A percentile compares a stretch with the other conserved stretches of the same genome.
Evolutionary conservation across 2,888 invertebrate genomes (phyloP).

Genomic region (Cyaniris semiargus): DNA sequence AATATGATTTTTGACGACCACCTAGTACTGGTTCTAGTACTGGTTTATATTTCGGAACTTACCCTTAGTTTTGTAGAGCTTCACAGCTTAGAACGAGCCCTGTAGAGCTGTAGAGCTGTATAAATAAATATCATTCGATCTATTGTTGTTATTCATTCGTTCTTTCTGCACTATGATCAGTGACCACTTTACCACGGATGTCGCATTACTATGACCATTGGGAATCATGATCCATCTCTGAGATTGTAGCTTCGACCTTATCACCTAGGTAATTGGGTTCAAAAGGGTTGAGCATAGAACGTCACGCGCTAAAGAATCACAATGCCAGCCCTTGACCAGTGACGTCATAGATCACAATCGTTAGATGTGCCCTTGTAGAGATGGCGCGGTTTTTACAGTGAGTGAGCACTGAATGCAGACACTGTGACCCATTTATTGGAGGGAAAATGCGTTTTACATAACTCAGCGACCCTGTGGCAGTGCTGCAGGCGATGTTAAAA

Average conservation of each 20-base stretch:
- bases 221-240: background rate
- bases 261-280: background rate
- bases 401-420: too few species aligned
- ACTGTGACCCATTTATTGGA: too few species aligned
- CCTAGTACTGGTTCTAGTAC: too few species aligned
- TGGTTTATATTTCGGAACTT: too few species aligned
- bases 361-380: background rate
- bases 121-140: background rate
- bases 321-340: slow-evolving; percentile 15
- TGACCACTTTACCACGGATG: background rate
- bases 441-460: too few species aligned
- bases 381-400: background rate
- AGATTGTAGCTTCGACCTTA: background rate
- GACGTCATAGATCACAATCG: background rate
- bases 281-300: background rate
- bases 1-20: too few species aligned
- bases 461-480: too few species aligned
- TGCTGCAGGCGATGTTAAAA: too few species aligned
- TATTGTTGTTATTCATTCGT: background rate
- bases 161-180: background rate
- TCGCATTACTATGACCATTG: background rate
- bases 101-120: background rate
- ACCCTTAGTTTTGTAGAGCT: too few species aligned
- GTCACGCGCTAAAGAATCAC: slow-evolving; percentile 1
- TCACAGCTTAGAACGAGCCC: too few species aligned